Conservation (phyloP, 2,113 vertebrate species). For the Brienomyrus longianalis region DNA sequence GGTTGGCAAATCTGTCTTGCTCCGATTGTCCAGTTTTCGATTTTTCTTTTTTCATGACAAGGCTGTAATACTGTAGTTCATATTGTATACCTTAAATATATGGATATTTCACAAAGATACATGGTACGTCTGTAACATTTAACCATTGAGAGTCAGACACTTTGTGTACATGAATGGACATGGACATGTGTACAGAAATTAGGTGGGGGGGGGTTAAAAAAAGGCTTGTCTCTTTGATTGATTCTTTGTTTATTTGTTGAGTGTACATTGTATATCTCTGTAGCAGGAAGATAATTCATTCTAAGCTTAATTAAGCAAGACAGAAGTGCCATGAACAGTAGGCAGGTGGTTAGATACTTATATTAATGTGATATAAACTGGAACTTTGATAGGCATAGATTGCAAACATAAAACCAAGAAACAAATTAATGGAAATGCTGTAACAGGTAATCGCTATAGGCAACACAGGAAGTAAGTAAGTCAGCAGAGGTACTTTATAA, state of each 20-base stretch:
- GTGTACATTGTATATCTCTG: not conserved
- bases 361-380: not conserved
- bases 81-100: not conserved
- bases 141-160: not conserved
- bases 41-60: not conserved
- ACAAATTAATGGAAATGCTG: not conserved
- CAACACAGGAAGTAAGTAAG: not conserved
- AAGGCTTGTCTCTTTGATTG: not conserved
- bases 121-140: not conserved
- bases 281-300: not conserved
- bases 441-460: not conserved
- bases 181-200: not conserved
- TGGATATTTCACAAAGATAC: not conserved
- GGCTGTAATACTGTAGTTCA: not conserved
- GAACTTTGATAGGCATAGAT: not conserved
- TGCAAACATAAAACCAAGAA: not conserved
- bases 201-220: not conserved
- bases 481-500: constrained; percentile 39
- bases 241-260: not conserved
- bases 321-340: not conserved
- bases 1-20: not conserved
- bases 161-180: not conserved
- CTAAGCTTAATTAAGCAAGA: not conserved
- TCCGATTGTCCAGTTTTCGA: not conserved
- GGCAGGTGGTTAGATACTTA: not conserved